Percentiles rank a stretch among this genome's conserved stretches.
Evolutionary conservation across 2,113 vertebrate species (phyloP).

Genomic region (Leptobrachium leishanense): DNA sequence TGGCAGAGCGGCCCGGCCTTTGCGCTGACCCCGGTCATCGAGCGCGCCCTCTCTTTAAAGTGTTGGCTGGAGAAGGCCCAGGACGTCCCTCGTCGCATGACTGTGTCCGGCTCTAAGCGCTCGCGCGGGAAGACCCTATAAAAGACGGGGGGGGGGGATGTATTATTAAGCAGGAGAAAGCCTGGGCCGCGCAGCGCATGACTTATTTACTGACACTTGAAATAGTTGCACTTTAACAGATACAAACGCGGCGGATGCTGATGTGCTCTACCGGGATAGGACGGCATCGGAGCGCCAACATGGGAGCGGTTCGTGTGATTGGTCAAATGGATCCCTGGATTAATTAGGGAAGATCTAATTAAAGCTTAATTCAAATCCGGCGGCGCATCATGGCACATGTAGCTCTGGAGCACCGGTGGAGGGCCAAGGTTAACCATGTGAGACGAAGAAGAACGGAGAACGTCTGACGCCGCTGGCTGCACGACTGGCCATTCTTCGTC

Average conservation of each 20-base stretch:
- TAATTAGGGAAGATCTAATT: neutral
- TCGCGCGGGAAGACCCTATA: slow-evolving; percentile 65
- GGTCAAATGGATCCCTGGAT: too few relatives aligned
- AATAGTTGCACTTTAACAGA: slow-evolving; percentile 71
- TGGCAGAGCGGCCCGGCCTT: slow-evolving; percentile 54
- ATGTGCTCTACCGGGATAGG: slow-evolving; percentile 63
- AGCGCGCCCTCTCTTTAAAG: slow-evolving; percentile 47
- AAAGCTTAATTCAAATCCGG: neutral
- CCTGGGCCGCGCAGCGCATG: slow-evolving; percentile 60
- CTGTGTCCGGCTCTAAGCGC: slow-evolving; percentile 59
- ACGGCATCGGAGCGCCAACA: neutral
- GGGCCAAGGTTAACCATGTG: too few relatives aligned
- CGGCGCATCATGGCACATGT: too few relatives aligned
- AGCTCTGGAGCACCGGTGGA: too few relatives aligned
- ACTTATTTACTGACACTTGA: slow-evolving; percentile 71
- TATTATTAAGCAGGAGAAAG: slow-evolving; percentile 76
- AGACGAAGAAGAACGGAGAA: too few relatives aligned
- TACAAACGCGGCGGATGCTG: slow-evolving; percentile 67
- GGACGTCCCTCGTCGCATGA: slow-evolving; percentile 60
- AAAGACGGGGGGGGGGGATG: slow-evolving; percentile 75
- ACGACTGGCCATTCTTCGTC: too few relatives aligned
- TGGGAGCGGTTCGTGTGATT: too few relatives aligned
- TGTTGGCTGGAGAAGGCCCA: slow-evolving; percentile 56
- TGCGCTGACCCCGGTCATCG: slow-evolving; percentile 51
- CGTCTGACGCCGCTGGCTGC: too few relatives aligned